phyloP scores from a whole-genome alignment of 2,888 invertebrate genomes.

The Aspidiotus rigidus region DNA sequence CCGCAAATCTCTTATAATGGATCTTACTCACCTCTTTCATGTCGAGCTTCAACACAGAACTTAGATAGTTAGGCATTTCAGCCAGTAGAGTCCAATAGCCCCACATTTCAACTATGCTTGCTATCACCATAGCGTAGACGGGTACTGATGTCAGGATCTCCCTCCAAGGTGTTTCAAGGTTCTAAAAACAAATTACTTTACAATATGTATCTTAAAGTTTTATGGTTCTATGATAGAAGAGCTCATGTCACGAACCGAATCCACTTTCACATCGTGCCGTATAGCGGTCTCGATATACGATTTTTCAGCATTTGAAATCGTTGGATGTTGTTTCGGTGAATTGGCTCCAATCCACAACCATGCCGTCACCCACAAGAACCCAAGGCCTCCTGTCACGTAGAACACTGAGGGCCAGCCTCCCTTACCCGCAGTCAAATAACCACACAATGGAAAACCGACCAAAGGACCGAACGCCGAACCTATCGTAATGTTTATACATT shows the following conservation, averaged over 20 bases:
- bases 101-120: no score
- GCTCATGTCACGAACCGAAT: neutral
- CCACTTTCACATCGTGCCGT: neutral
- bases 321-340: slow-evolving; percentile 53
- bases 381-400: slow-evolving; percentile 59
- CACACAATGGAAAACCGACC: slow-evolving; percentile 61
- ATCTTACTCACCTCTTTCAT: no score
- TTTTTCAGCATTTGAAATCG: slow-evolving; percentile 53
- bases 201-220: no score
- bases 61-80: no score
- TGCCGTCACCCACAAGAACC: slow-evolving; percentile 51
- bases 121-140: no score
- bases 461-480: slow-evolving; percentile 57
- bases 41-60: no score
- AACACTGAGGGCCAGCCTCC: slow-evolving; percentile 72
- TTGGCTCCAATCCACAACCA: slow-evolving; percentile 57
- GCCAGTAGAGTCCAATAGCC: no score
- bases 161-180: no score
- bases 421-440: slow-evolving; percentile 55
- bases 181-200: no score
- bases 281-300: slow-evolving; percentile 46
- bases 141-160: no score
- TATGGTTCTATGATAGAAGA: no score
- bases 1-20: no score
- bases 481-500: neutral